Percentiles rank a stretch among this genome's conserved stretches.
phyloP scores from a whole-genome alignment of 2,113 vertebrate genomes.

The Notarius quadriscutis region DNA sequence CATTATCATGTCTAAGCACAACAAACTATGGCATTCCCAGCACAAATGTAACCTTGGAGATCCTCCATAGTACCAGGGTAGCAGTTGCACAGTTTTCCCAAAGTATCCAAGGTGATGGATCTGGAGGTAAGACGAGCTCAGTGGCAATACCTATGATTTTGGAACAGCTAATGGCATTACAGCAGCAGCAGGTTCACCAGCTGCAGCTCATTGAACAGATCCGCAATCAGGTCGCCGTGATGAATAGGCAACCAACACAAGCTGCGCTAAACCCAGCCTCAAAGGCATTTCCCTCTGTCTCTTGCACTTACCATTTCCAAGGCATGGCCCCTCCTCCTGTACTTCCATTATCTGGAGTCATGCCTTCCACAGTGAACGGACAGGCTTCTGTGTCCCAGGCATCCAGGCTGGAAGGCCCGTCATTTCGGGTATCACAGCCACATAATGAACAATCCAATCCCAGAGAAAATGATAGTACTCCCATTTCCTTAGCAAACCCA shows the following conservation, averaged over 20 bases:
- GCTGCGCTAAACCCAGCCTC: slow-evolving; percentile 73
- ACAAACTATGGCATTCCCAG: slow-evolving; percentile 81
- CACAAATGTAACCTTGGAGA: slow-evolving; percentile 96
- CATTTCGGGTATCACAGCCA: slow-evolving; percentile 73
- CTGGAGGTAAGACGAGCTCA: slow-evolving; percentile 69
- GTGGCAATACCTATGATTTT: slow-evolving; percentile 90
- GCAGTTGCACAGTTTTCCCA: slow-evolving; percentile 97
- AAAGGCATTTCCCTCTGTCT: slow-evolving; percentile 65
- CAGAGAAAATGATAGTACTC: slow-evolving; percentile 66
- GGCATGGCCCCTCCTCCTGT: slow-evolving; percentile 72
- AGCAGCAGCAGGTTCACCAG: slow-evolving; percentile 96
- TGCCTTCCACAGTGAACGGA: slow-evolving; percentile 69
- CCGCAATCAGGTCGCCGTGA: slow-evolving; percentile 91
- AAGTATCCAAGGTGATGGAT: slow-evolving; percentile 64
- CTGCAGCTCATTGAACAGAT: slow-evolving; percentile 98
- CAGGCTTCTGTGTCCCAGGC: slow-evolving; percentile 69
- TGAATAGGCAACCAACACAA: slow-evolving; percentile 83
- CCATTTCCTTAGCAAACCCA: slow-evolving; percentile 67
- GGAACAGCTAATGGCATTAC: slow-evolving; percentile 90
- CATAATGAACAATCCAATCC: slow-evolving; percentile 71
- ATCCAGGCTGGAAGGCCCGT: slow-evolving; percentile 70
- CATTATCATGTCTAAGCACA: slow-evolving; percentile 69
- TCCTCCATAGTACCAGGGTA: slow-evolving; percentile 93
- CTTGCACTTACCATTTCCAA: slow-evolving; percentile 76
- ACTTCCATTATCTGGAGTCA: slow-evolving; percentile 78